Evolutionary conservation across 2,113 vertebrate genomes (phyloP).

Genomic region (Lipophrys pholis): DNA sequence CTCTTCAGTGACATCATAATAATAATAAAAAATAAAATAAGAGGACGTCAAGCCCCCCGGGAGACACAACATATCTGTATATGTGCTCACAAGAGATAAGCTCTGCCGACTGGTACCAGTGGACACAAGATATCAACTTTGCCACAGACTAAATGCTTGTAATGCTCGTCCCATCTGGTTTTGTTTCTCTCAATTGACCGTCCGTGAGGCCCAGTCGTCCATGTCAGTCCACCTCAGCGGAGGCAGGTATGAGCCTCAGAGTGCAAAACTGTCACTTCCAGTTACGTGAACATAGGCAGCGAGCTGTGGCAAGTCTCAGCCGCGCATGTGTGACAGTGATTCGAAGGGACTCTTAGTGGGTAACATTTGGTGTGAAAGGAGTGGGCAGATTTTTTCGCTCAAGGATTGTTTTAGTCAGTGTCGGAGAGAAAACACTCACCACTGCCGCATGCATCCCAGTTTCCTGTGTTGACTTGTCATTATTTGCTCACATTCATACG

Average conservation of each 20-base stretch:
- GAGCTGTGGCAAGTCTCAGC: conserved; percentile 8
- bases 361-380: conserved; percentile 41
- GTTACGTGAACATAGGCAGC: conserved; percentile 4
- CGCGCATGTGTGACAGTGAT: conserved; percentile 19
- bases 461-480: conserved; percentile 28
- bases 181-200: conserved; percentile 30
- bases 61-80: not conserved
- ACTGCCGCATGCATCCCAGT: not conserved
- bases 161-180: conserved; percentile 18
- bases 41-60: not conserved
- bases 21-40: conserved; percentile 5
- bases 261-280: conserved; percentile 10
- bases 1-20: not conserved
- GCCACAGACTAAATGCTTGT: conserved; percentile 16
- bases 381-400: conserved; percentile 27
- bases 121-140: not conserved
- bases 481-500: conserved; percentile 22
- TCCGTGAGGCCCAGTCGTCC: conserved; percentile 13
- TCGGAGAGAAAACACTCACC: not conserved
- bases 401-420: conserved; percentile 8
- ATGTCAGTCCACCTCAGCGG: conserved; percentile 27
- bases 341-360: conserved; percentile 22
- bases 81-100: not conserved
- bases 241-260: conserved; percentile 7
- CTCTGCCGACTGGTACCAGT: not conserved